These are phyloP conservation scores for Hyposoter didymator DNA, from an alignment of 2,888 invertebrate species.

Conservation along the genomic window DNA sequence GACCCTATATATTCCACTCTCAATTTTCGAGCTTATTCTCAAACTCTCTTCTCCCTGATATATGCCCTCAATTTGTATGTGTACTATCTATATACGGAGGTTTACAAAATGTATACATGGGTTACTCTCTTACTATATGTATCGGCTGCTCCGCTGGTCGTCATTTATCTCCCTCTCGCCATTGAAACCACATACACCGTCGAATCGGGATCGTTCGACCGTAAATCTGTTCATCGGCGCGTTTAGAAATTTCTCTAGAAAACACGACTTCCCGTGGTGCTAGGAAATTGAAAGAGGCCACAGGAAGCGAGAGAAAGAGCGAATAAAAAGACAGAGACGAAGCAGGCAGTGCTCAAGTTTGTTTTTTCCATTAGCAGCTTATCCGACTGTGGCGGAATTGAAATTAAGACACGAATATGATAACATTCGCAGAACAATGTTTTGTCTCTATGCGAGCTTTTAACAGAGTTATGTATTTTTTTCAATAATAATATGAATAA, in stretches of 20 bases:
- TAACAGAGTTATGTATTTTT: background rate
- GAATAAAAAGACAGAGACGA: conserved; percentile 11
- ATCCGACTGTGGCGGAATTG: background rate
- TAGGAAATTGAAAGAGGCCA: conserved; percentile 43
- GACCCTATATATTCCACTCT: conserved; percentile 22
- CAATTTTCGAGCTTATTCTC: conserved; percentile 58
- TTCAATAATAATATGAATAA: background rate
- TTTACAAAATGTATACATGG: background rate
- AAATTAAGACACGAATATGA: background rate
- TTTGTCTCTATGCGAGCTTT: background rate
- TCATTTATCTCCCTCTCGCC: conserved; percentile 51
- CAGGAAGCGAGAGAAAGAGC: conserved; percentile 30
- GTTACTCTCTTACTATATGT: conserved; percentile 30
- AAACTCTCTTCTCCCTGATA: conserved; percentile 24
- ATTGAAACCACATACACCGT: conserved; percentile 61
- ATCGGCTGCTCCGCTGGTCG: conserved; percentile 20
- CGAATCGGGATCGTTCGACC: conserved; percentile 65
- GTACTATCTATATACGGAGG: conserved; percentile 17
- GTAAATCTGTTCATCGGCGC: conserved; percentile 69
- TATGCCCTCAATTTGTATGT: conserved; percentile 13
- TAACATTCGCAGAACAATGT: background rate
- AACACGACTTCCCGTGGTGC: conserved; percentile 33
- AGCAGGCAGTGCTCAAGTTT: background rate
- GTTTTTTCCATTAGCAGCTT: conserved; percentile 48
- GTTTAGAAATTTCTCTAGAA: conserved; percentile 66